Conservation (phyloP, 2,113 vertebrate species). For the Boulengeromyrus knoepffleri region DNA sequence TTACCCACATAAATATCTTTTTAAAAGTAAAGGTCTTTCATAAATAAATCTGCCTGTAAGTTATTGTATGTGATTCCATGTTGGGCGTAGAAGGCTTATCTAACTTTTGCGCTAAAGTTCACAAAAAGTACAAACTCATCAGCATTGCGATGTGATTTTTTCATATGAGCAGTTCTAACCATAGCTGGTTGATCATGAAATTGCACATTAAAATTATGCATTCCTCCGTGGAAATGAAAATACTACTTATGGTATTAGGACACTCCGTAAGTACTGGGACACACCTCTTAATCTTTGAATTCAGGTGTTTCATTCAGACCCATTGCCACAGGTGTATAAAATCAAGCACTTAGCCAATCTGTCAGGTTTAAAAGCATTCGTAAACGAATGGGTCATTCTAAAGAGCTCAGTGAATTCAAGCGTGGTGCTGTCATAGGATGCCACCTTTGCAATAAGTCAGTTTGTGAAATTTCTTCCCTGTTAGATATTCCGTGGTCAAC, state of each 20-base stretch:
- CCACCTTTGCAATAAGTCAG: not conserved
- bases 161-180: not conserved
- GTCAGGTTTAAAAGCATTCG: not conserved
- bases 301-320: not conserved
- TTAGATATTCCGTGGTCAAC: not conserved
- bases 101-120: not conserved
- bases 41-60: not conserved
- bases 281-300: not conserved
- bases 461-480: not conserved
- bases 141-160: not conserved
- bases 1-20: conserved; percentile 27
- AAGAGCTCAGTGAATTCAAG: not conserved
- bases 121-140: not conserved
- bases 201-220: not conserved
- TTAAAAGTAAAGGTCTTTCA: not conserved
- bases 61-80: not conserved
- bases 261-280: not conserved
- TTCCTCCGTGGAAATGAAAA: not conserved
- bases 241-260: not conserved
- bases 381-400: not conserved
- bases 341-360: not conserved
- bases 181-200: not conserved
- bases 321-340: not conserved
- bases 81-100: not conserved
- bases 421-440: not conserved